A percentile compares a stretch with the other conserved stretches of the same genome.
Conservation (phyloP, 2,113 vertebrate genomes). For the Pelecanoides urinatrix region DNA sequence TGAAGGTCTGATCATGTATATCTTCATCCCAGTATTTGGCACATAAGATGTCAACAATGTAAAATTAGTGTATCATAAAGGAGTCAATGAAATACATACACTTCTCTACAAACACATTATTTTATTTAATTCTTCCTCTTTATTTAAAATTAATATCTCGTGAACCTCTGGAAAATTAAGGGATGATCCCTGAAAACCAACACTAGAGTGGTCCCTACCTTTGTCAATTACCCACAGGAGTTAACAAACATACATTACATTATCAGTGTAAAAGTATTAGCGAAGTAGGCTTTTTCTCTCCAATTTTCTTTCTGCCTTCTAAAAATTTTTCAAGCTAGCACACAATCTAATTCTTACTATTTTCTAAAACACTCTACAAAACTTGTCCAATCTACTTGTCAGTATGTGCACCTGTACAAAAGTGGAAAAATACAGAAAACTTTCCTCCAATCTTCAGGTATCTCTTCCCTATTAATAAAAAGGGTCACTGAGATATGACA, state of each 20-base stretch:
- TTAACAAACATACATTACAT: neutral
- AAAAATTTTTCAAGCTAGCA: neutral
- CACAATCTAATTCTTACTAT: neutral
- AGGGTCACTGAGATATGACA: neutral
- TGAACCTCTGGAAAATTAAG: neutral
- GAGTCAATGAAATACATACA: neutral
- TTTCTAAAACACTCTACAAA: neutral
- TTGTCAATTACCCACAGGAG: neutral
- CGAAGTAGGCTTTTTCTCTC: neutral
- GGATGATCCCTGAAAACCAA: neutral
- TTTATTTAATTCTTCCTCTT: neutral
- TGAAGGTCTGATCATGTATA: neutral
- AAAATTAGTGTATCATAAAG: neutral
- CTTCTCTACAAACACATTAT: neutral
- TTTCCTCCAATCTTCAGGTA: neutral
- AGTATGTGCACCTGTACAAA: neutral
- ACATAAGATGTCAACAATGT: neutral
- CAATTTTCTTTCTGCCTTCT: neutral
- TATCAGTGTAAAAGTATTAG: neutral
- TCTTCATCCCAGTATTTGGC: neutral
- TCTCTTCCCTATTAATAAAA: neutral
- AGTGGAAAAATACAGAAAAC: neutral
- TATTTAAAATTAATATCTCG: neutral
- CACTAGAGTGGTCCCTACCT: neutral
- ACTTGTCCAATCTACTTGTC: neutral